Base-by-base conservation (phyloP, 2,888 invertebrate genomes). In the Tipula confusa region DNA sequence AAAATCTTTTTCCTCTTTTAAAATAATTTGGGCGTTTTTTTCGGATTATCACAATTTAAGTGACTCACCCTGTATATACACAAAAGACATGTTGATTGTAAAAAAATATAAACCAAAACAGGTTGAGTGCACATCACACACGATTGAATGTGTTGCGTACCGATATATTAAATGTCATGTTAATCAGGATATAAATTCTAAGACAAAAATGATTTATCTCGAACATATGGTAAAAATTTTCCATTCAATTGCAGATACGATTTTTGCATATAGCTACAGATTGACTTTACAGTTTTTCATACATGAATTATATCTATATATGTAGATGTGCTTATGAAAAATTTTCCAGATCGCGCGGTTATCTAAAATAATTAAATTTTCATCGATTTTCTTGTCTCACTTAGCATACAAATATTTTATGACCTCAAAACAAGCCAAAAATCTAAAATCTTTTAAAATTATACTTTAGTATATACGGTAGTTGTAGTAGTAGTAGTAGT, bases 141-240 rank as follows among this genome's bases (percentile, higher is more conserved):
- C n/a, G n/a, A 43, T 43, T 15, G 15, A 15, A 24, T 24, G 43
- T 15, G 15, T 43, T 64, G 24, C 24, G 64, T 24, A 64, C 18
- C 64, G 0, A 11, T 18, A 64, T 64, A 64, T 24, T 64, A 64
- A 64, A 64, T 64, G 64, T 64, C 64, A 64, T 64, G 64, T 64
- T 11, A 64, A 64, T 64, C 64, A 64, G 64, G 64, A 64, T 64
- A 64, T 64, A 64, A 64, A 64, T 64, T 64, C 7, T 64, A 64
- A 64, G 64, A 24, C 24, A 64, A 64, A 7, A 24, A 24, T 64
- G 24, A 64, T 64, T 64, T 64, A 64, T 64, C 64, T 64, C 24
- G 24, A 64, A 64, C 11, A 64, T 64, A 64, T 64, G 64, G 6
- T 24, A 64, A 64, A 9, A 24, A 6, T 64, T n/a, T n/a, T n/a